phyloP scores from a whole-genome alignment of 2,113 vertebrate species.

The Pelmatolapia mariae region DNA sequence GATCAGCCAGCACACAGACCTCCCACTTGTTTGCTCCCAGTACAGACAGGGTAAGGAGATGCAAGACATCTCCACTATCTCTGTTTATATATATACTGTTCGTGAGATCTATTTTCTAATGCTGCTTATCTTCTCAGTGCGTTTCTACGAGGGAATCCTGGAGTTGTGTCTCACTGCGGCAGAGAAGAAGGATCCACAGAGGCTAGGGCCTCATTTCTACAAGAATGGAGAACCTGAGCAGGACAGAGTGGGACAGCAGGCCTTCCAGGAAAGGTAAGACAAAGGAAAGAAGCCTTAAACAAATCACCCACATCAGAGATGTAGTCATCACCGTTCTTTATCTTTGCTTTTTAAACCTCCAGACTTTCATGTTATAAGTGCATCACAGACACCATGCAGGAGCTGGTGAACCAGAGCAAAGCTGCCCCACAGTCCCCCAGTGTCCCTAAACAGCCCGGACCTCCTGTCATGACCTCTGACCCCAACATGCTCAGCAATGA shows the following conservation, averaged over 20 bases:
- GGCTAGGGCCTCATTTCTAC: constrained; percentile 94
- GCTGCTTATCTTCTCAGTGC: constrained; percentile 69
- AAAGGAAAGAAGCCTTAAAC: not conserved
- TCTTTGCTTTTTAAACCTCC: not conserved
- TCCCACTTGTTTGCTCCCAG: constrained; percentile 87
- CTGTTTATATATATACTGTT: not conserved
- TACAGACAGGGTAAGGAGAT: constrained; percentile 85
- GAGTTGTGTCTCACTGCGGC: constrained; percentile 92
- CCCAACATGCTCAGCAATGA: constrained; percentile 98
- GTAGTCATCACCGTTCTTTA: not conserved
- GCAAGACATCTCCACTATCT: not conserved
- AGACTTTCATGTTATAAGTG: constrained; percentile 94
- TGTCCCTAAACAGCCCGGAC: constrained; percentile 95
- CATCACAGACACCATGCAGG: constrained; percentile 96
- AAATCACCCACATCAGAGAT: not conserved
- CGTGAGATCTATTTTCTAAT: not conserved
- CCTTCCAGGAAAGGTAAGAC: constrained; percentile 88
- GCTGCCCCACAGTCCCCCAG: constrained; percentile 97
- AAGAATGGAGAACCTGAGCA: constrained; percentile 98
- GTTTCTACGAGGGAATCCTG: constrained; percentile 95
- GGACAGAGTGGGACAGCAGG: constrained; percentile 83
- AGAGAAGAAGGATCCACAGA: constrained; percentile 94
- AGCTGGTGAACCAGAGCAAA: constrained; percentile 95
- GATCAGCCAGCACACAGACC: constrained; percentile 92
- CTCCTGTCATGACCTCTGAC: constrained; percentile 91